phyloP scores from a whole-genome alignment of 2,888 invertebrate species.

The Caenorhabditis sp. region DNA sequence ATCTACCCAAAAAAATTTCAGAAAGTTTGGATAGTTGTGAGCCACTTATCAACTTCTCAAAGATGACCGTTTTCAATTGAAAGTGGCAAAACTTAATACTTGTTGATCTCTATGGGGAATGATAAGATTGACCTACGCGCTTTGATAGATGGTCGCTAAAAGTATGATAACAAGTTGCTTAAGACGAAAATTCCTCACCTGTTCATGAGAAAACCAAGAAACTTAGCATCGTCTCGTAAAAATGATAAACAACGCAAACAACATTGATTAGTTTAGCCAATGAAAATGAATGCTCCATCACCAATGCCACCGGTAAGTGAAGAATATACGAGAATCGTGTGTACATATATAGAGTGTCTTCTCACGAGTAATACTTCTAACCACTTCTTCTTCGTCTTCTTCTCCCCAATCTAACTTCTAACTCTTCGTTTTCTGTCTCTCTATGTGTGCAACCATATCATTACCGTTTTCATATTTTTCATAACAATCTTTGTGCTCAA shows the following conservation, averaged over 20 bases:
- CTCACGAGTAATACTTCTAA: conserved; percentile 44
- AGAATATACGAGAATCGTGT: conserved; percentile 11
- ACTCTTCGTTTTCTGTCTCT: conserved; percentile 25
- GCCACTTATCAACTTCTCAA: no score
- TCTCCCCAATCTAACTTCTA: conserved; percentile 20
- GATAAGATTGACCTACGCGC: no score
- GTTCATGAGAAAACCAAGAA: neutral
- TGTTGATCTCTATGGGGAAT: no score
- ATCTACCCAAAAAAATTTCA: no score
- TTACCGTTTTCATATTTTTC: conserved; percentile 1
- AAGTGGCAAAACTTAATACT: no score
- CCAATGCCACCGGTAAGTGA: conserved; percentile 61
- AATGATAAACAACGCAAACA: neutral
- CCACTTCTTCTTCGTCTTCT: conserved; percentile 29
- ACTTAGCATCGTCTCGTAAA: no score
- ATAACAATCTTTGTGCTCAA: conserved; percentile 39
- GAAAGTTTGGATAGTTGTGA: no score
- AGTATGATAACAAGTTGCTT: no score
- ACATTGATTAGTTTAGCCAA: conserved; percentile 53
- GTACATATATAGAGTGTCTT: conserved; percentile 40
- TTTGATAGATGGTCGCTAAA: no score
- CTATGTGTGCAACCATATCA: conserved; percentile 18
- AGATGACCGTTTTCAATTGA: no score
- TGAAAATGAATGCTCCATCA: conserved; percentile 67
- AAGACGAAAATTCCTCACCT: neutral